phyloP scores from a whole-genome alignment of 1,140 invertebrate species.

The Nilaparvata lugens region DNA sequence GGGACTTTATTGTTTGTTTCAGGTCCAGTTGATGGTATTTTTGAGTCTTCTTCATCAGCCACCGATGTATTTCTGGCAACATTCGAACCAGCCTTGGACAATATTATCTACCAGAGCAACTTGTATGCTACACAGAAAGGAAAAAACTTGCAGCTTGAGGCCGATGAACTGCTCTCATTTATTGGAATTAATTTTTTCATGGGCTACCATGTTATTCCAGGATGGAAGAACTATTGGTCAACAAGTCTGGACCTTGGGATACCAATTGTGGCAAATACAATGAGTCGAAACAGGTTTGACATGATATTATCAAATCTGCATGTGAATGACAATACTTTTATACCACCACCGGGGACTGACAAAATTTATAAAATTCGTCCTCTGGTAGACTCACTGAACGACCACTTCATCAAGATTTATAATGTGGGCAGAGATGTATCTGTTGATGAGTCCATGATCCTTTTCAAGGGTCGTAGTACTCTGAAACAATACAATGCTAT shows the following conservation, averaged over 20 bases:
- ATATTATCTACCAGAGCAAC: conserved; percentile 31
- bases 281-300: conserved; percentile 6
- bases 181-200: conserved; percentile 32
- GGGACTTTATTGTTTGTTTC: no score
- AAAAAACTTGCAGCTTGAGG: conserved; percentile 30
- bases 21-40: no score
- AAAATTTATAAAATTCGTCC: conserved; percentile 8
- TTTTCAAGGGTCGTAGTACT: conserved; percentile 16
- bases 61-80: no score
- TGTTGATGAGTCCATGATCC: conserved; percentile 19
- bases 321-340: conserved; percentile 1
- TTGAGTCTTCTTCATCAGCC: no score
- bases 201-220: conserved; percentile 7
- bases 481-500: conserved; percentile 11
- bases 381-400: conserved; percentile 4
- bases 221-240: neutral
- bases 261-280: conserved; percentile 8
- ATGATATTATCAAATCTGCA: conserved; percentile 12
- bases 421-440: conserved; percentile 12
- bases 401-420: conserved; percentile 7
- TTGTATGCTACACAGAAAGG: conserved; percentile 29
- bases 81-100: conserved; percentile 14
- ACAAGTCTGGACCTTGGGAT: neutral
- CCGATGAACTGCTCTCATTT: conserved; percentile 29
- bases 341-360: conserved; percentile 3